phyloP scores from a whole-genome alignment of 2,113 vertebrate genomes.

The Craseonycteris thonglongyai region DNA sequence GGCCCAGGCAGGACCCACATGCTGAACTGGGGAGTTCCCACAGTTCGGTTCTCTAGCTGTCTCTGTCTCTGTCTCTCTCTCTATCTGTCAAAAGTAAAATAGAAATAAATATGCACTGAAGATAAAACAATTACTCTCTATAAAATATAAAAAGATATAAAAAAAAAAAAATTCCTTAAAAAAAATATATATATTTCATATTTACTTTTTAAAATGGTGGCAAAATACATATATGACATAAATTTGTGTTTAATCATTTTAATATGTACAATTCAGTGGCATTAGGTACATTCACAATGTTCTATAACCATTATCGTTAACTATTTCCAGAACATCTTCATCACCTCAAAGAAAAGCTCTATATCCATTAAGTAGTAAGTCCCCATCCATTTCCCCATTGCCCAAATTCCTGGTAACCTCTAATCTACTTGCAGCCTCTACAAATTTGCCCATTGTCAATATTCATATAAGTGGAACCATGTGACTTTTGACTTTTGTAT shows the following conservation, averaged over 20 bases:
- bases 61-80: too few species aligned
- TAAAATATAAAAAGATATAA: too few species aligned
- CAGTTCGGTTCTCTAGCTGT: too few species aligned
- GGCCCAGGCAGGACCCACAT: too few species aligned
- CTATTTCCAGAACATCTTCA: not conserved
- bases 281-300: not conserved
- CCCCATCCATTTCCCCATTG: not conserved
- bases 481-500: not conserved
- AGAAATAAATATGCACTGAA: too few species aligned
- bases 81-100: too few species aligned
- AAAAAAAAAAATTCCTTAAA: too few species aligned
- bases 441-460: not conserved
- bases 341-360: not conserved
- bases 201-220: too few species aligned
- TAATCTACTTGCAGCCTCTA: not conserved
- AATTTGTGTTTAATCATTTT: not conserved
- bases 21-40: too few species aligned
- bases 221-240: not conserved
- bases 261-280: not conserved
- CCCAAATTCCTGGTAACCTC: not conserved
- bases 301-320: not conserved
- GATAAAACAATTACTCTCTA: too few species aligned
- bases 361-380: not conserved
- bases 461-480: not conserved
- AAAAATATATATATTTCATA: too few species aligned